Evolutionary conservation across 2,113 vertebrate genomes (phyloP), one percentile per base, ranked within the genome.

Genomic region (Chloebia gouldiae): DNA sequence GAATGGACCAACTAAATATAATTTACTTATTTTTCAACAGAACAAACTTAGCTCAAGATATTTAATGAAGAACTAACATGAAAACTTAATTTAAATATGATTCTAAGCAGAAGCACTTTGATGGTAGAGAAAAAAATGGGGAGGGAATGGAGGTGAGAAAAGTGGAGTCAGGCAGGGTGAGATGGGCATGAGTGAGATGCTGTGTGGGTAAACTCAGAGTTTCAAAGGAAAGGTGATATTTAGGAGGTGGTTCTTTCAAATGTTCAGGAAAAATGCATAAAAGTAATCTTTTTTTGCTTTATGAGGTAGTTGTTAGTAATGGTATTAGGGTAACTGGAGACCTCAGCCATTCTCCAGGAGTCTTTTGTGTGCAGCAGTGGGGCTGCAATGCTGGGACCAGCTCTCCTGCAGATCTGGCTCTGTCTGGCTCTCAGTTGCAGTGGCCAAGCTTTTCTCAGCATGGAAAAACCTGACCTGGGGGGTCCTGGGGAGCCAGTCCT

Each of bases 331-430:
- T 42, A 39, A 8, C 5, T 61, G 72, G 35, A 66, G 18, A 27
- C 12, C n/a, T 76, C 37, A 65, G 44, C 31, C 8, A 2, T 85
- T 76, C 66, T 60, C 49, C 13, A 40, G 51, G 49, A 40, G 13
- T 7, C 15, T 42, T 77, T 35, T 66, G 24, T 69, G 54, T 35
- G 11, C 33, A 37, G 57, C 13, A 44, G 1, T 4, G 61, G 37
- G 44, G 18, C 22, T 6, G 3, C 2, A 7, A 6, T 0, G 1
- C 39, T 1, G 15, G 69, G 33, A n/a, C n/a, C 78, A 49, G 31
- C 28, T 63, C 37, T 73, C 23, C 63, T 47, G 44, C 42, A 63
- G 15, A 27, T 40, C 30, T 33, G 30, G 11, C 45, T 57, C 25
- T 7, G 1, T 15, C 28, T 77, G 39, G 35, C 45, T 13, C 40